Evolutionary conservation across 2,797 vertebrate genomes (phyloP).

Genomic region (Pipistrellus nathusii): DNA sequence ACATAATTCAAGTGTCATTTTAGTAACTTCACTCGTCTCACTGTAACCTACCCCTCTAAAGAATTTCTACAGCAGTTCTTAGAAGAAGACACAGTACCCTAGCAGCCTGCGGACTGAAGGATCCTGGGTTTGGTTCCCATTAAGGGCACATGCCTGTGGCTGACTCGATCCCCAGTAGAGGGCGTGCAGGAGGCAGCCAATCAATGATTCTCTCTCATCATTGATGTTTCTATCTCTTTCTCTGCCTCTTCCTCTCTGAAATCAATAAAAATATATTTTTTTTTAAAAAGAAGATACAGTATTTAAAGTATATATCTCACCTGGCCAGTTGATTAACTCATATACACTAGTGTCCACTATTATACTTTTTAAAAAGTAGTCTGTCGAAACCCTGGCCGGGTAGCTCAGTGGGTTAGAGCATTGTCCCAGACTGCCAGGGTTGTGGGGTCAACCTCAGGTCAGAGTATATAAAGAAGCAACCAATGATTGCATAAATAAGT

Average conservation of each 20-base stretch:
- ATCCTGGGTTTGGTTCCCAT: too few species aligned
- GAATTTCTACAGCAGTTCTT: conserved; percentile 29
- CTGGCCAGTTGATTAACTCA: background rate
- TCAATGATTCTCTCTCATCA: too few species aligned
- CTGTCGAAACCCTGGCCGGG: background rate
- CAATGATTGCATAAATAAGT: background rate
- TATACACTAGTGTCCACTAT: background rate
- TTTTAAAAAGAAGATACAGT: background rate
- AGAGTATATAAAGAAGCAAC: background rate
- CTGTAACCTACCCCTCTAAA: background rate
- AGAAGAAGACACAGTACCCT: background rate
- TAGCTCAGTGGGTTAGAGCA: background rate
- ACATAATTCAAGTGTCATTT: conserved; percentile 11
- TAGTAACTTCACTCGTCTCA: background rate
- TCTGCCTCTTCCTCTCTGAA: too few species aligned
- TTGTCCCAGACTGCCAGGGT: background rate
- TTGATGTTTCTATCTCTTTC: too few species aligned
- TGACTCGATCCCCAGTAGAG: too few species aligned
- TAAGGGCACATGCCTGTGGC: too few species aligned
- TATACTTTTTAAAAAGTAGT: background rate
- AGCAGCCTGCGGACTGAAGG: too few species aligned
- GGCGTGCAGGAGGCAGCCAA: too few species aligned
- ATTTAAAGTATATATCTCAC: background rate
- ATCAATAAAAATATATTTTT: too few species aligned
- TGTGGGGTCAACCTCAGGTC: background rate